Percentiles rank a stretch among this genome's conserved stretches.
Evolutionary conservation across 2,797 vertebrate species (phyloP).

Genomic region (Kryptopterus vitreolus): DNA sequence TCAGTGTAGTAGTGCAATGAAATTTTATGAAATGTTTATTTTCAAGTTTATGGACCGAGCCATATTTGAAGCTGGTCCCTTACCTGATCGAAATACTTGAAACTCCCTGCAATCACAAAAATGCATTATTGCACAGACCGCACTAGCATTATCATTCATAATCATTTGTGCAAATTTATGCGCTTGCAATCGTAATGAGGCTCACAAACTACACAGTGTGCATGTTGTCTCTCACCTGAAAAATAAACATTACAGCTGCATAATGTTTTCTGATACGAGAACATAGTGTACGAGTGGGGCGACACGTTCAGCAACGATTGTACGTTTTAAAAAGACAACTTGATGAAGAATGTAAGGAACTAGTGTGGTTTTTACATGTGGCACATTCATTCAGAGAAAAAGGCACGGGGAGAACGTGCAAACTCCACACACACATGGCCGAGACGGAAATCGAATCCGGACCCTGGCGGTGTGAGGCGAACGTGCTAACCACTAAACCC

Average conservation of each 20-base stretch:
- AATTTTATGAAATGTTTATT: not conserved
- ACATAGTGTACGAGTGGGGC: not conserved
- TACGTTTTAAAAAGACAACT: not conserved
- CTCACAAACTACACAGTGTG: not conserved
- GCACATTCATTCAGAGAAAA: too few species aligned
- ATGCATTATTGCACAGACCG: not conserved
- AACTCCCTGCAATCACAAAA: not conserved
- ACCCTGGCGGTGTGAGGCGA: too few species aligned
- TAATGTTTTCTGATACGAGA: not conserved
- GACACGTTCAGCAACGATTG: not conserved
- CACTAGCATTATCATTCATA: not conserved
- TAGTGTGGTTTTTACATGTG: not conserved
- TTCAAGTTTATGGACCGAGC: too few species aligned
- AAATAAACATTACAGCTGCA: not conserved
- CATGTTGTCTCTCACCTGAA: not conserved
- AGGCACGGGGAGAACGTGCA: too few species aligned
- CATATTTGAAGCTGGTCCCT: not conserved
- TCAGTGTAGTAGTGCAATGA: too few species aligned
- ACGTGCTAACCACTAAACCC: too few species aligned
- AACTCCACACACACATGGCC: too few species aligned
- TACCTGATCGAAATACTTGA: not conserved
- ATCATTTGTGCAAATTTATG: too few species aligned
- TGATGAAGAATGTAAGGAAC: not conserved
- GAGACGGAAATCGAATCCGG: too few species aligned
- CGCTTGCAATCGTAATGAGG: not conserved